Evolutionary conservation across 2,113 vertebrate species (phyloP).

Genomic region (Galbula dea): DNA sequence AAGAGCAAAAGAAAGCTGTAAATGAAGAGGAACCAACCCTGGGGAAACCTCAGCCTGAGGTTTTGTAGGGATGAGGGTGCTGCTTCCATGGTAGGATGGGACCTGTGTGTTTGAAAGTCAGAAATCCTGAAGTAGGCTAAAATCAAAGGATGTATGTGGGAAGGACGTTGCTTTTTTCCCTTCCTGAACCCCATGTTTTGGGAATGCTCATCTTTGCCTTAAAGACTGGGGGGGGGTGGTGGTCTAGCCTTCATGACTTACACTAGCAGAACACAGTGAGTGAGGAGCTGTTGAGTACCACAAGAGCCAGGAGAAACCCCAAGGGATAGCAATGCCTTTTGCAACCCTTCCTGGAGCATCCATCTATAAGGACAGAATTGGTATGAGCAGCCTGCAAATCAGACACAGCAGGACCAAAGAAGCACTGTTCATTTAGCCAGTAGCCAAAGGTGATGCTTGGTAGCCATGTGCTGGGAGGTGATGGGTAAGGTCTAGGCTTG

Average conservation of each 20-base stretch:
- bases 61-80: neutral
- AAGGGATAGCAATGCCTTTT: neutral
- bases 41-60: neutral
- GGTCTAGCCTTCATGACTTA: neutral
- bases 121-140: neutral
- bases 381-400: neutral
- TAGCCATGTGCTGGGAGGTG: neutral
- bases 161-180: neutral
- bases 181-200: neutral
- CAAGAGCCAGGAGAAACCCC: neutral
- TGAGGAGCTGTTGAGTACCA: neutral
- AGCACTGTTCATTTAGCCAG: neutral
- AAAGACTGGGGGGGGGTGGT: neutral
- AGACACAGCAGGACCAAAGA: no score
- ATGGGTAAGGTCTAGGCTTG: neutral
- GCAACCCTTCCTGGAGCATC: no score
- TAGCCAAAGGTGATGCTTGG: neutral
- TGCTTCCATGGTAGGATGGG: neutral
- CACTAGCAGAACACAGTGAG: accelerated
- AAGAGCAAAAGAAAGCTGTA: neutral
- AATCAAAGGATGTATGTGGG: accelerated
- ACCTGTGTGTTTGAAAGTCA: neutral
- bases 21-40: neutral
- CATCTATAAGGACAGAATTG: neutral
- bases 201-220: neutral